A percentile compares a stretch with the other conserved stretches of the same genome.
These are phyloP conservation scores for Blastobasis adustella DNA, from an alignment of 2,888 invertebrate genomes.

Conservation along the genomic window DNA sequence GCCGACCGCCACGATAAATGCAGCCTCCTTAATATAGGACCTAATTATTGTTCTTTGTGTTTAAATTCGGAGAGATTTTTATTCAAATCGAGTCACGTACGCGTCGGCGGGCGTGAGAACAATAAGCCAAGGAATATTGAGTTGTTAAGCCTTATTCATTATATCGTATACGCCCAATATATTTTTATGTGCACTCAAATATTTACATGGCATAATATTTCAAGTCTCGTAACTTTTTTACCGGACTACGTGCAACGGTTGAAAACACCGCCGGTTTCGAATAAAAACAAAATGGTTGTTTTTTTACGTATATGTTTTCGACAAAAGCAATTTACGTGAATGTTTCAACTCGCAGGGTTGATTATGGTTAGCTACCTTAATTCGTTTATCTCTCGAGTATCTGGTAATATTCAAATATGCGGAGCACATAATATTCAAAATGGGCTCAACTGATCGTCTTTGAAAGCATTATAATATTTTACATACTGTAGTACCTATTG, in stretches of 20 bases:
- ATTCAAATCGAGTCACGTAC: conserved; percentile 55
- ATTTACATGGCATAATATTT: conserved; percentile 1
- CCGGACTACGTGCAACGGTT: neutral
- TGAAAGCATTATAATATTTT: too few species aligned
- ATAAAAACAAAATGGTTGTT: too few species aligned
- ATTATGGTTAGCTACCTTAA: neutral
- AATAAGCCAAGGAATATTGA: conserved; percentile 35
- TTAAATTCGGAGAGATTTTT: conserved; percentile 51
- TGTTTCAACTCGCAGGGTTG: too few species aligned
- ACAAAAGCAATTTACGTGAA: too few species aligned
- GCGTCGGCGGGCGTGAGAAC: conserved; percentile 36
- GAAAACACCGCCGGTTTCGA: too few species aligned
- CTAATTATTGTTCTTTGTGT: conserved; percentile 71
- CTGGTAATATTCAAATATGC: too few species aligned
- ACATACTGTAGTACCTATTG: too few species aligned
- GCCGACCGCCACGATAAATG: conserved; percentile 48
- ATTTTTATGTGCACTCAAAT: conserved; percentile 5
- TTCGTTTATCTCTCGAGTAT: neutral
- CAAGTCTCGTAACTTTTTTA: conserved; percentile 1
- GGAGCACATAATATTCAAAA: too few species aligned
- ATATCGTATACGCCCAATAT: conserved; percentile 17
- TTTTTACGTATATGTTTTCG: too few species aligned
- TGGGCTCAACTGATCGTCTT: too few species aligned
- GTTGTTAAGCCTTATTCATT: conserved; percentile 35
- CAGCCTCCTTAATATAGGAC: conserved; percentile 55